These are phyloP conservation scores for Brachypodius melanocephalos DNA, from an alignment of 2,113 vertebrate species.

Conservation along the genomic window DNA sequence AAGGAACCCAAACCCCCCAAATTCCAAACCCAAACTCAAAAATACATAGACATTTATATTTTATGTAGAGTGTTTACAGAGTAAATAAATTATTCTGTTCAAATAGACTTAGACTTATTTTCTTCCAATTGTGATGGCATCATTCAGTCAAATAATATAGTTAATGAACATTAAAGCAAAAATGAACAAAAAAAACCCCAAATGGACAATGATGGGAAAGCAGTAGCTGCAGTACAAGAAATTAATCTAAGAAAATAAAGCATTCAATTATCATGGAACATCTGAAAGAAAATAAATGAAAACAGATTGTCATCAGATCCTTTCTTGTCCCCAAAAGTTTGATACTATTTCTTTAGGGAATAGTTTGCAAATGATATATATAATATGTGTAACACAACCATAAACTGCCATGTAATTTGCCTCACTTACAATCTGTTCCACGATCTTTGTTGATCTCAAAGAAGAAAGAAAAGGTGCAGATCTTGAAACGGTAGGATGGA, in stretches of 20 bases:
- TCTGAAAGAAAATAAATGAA: constrained; percentile 72
- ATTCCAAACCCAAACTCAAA: neutral
- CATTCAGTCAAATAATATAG: constrained; percentile 45
- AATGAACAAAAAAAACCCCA: constrained; percentile 44
- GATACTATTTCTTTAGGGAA: constrained; percentile 74
- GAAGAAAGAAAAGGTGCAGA: constrained; percentile 49
- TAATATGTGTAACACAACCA: constrained; percentile 68
- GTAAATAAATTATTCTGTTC: neutral
- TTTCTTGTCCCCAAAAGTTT: constrained; percentile 69
- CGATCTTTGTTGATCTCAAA: constrained; percentile 71
- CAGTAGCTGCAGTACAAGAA: constrained; percentile 23
- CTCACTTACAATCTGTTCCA: constrained; percentile 74
- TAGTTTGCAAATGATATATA: constrained; percentile 74
- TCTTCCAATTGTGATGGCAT: constrained; percentile 35
- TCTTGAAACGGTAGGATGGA: constrained; percentile 33
- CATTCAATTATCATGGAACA: constrained; percentile 49
- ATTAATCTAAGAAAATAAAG: constrained; percentile 28
- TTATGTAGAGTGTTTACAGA: neutral
- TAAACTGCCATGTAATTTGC: constrained; percentile 72
- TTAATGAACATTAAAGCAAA: constrained; percentile 30
- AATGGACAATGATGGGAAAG: neutral
- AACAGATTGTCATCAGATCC: constrained; percentile 73
- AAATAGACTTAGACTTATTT: neutral
- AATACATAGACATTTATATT: neutral
- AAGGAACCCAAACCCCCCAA: no score